Evolutionary conservation across 1,140 invertebrate species (phyloP).

Genomic region (Drosophila orosa): DNA sequence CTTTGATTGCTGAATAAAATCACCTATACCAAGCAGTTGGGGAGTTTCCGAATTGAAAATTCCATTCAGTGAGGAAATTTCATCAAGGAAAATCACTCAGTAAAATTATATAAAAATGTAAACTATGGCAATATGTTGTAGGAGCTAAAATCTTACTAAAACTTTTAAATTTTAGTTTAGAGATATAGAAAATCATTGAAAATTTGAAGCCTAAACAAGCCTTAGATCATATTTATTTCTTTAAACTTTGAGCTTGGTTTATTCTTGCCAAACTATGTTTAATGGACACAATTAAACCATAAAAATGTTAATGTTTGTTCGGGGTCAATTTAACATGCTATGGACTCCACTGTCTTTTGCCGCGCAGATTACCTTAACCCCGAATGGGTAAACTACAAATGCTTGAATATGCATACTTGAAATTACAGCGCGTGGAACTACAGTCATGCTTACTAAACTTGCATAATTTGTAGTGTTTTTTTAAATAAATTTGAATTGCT

Average conservation of each 20-base stretch:
- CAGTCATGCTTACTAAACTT: conserved; percentile 6
- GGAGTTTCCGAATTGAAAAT: background rate
- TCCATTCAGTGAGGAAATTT: background rate
- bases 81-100: background rate
- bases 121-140: background rate
- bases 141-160: background rate
- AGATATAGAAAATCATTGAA: background rate
- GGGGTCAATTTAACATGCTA: conserved; percentile 14
- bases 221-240: background rate
- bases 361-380: conserved; percentile 44
- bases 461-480: background rate
- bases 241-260: background rate
- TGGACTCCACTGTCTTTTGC: conserved; percentile 23
- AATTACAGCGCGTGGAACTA: conserved; percentile 32
- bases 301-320: background rate
- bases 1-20: background rate
- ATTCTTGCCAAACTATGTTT: conserved; percentile 14
- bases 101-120: background rate
- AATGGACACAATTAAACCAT: conserved; percentile 16
- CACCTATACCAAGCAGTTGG: background rate
- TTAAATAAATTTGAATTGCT: background rate
- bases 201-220: background rate
- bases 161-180: background rate
- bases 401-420: conserved; percentile 40
- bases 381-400: conserved; percentile 29